A percentile compares a stretch with the other conserved stretches of the same genome.
Evolutionary conservation across 2,888 invertebrate species (phyloP).

Genomic region (Coleophora flavipennella): DNA sequence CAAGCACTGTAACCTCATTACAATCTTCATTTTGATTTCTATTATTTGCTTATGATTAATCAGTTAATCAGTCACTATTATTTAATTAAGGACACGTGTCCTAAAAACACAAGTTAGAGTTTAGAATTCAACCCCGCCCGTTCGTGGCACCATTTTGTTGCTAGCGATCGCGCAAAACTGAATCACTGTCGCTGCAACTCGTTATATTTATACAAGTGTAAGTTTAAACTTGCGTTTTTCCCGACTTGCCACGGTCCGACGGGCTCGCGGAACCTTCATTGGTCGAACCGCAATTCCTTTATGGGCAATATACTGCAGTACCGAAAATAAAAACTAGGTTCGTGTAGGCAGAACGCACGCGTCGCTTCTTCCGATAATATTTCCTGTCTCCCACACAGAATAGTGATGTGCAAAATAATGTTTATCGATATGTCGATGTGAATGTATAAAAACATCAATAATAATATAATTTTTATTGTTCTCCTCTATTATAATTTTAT

Average conservation of each 20-base stretch:
- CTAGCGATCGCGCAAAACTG: conserved; percentile 68
- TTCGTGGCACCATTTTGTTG: conserved; percentile 57
- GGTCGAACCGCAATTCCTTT: conserved; percentile 43
- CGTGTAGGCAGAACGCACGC: conserved; percentile 31
- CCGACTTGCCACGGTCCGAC: conserved; percentile 55
- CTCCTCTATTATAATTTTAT: too few relatives aligned
- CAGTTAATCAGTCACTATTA: conserved; percentile 14
- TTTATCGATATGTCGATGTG: neutral
- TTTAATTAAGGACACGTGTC: conserved; percentile 33
- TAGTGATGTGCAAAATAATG: neutral
- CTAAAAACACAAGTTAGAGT: conserved; percentile 51
- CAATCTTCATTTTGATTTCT: conserved; percentile 30
- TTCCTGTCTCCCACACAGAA: conserved; percentile 16
- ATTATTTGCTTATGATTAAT: conserved; percentile 17
- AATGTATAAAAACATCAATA: neutral
- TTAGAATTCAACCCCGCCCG: conserved; percentile 33
- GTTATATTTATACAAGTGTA: conserved; percentile 69
- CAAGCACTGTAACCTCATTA: conserved; percentile 35
- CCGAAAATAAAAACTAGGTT: conserved; percentile 40
- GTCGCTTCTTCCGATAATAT: conserved; percentile 54
- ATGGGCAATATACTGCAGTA: conserved; percentile 38
- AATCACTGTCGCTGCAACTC: conserved; percentile 50
- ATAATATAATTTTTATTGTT: neutral
- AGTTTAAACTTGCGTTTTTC: conserved; percentile 63
- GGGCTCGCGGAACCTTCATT: conserved; percentile 38